A percentile compares a stretch with the other conserved stretches of the same genome.
phyloP scores from a whole-genome alignment of 2,888 invertebrate genomes.

The Sicus ferrugineus region DNA sequence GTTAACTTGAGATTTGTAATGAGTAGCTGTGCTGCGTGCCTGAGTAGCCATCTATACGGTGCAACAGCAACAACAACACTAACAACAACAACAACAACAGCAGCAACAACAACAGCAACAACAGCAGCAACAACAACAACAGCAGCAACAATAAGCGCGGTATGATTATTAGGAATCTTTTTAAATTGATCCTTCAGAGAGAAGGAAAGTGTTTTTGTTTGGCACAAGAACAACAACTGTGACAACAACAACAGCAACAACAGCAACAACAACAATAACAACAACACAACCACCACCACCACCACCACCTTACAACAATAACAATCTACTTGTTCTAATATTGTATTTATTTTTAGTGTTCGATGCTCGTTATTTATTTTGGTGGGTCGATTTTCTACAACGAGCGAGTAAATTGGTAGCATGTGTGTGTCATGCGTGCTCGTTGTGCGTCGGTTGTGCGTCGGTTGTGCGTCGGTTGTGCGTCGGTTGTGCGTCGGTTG shows the following conservation, averaged over 20 bases:
- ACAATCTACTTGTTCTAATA: too few species aligned
- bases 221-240: slow-evolving; percentile 7
- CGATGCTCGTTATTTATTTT: too few species aligned
- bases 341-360: too few species aligned
- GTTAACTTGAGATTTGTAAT: not conserved
- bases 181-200: too few species aligned
- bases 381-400: too few species aligned
- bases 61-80: slow-evolving; percentile 14
- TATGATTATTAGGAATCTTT: too few species aligned
- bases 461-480: not conserved
- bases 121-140: not conserved
- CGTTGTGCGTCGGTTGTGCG: not conserved
- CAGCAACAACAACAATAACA: not conserved
- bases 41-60: not conserved
- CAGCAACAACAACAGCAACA: slow-evolving; percentile 6
- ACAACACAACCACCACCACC: too few species aligned
- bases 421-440: too few species aligned
- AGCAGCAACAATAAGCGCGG: not conserved
- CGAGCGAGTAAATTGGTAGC: too few species aligned
- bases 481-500: not conserved
- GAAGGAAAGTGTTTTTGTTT: too few species aligned
- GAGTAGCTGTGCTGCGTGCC: not conserved
- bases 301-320: too few species aligned
- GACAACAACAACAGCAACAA: slow-evolving; percentile 10
- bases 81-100: slow-evolving; percentile 10